Percentiles rank a stretch among this genome's conserved stretches.
phyloP scores from a whole-genome alignment of 2,113 vertebrate species.

The Oxygymnocypris stewartii region DNA sequence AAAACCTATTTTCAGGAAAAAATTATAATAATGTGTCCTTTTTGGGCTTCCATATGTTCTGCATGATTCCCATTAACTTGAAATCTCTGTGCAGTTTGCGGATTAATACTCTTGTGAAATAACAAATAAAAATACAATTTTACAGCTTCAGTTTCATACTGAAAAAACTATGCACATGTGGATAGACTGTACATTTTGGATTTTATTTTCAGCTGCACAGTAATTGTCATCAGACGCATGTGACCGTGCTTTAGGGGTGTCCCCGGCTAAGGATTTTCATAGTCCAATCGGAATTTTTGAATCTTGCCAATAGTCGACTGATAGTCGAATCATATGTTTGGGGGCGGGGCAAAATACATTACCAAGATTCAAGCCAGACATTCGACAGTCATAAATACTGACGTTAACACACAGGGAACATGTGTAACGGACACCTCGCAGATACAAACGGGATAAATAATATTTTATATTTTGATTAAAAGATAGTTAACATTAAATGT shows the following conservation, averaged over 20 bases:
- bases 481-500: too few relatives aligned
- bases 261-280: too few relatives aligned
- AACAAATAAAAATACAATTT: background rate
- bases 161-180: background rate
- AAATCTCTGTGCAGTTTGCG: background rate
- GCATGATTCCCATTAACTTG: background rate
- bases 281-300: too few relatives aligned
- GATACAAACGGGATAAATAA: too few relatives aligned
- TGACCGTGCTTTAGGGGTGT: background rate
- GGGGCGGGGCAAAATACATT: too few relatives aligned
- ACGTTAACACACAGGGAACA: too few relatives aligned
- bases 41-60: background rate
- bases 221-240: background rate
- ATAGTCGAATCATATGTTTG: too few relatives aligned
- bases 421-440: too few relatives aligned
- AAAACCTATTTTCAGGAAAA: background rate
- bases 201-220: background rate
- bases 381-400: too few relatives aligned
- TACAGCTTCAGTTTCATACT: background rate
- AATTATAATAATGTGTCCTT: background rate
- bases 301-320: too few relatives aligned
- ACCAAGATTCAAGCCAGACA: too few relatives aligned
- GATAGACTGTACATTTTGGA: background rate
- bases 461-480: too few relatives aligned
- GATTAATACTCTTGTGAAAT: background rate